Conservation (phyloP, 2,113 vertebrate species). For the Sterna hirundo region DNA sequence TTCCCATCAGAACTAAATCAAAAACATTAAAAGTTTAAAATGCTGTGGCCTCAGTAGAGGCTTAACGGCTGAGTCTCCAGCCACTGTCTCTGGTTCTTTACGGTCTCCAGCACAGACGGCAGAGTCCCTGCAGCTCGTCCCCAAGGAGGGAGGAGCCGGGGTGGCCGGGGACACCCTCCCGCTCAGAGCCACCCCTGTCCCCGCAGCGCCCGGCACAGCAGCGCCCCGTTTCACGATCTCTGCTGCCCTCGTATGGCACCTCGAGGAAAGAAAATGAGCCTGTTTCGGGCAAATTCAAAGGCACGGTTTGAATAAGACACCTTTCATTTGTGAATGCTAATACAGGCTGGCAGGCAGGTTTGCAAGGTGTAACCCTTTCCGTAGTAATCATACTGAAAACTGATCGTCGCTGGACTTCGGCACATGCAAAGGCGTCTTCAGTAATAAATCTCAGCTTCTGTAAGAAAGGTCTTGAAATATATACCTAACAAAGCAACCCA, state of each 20-base stretch:
- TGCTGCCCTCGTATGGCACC: conserved; percentile 48
- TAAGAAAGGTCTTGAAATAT: background rate
- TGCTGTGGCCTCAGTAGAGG: too few species aligned
- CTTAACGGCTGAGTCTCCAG: accelerated
- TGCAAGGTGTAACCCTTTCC: background rate
- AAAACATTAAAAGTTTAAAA: background rate
- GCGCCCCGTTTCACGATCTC: background rate
- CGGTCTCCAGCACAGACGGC: accelerated
- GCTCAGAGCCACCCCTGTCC: background rate
- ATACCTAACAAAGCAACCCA: background rate
- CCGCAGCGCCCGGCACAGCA: background rate
- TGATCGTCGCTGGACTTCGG: accelerated
- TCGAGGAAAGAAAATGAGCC: background rate
- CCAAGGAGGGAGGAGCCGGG: background rate
- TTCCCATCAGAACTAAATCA: background rate
- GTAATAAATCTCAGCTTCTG: background rate
- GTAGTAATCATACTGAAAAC: background rate
- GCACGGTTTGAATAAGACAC: accelerated
- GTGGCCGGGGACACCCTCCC: background rate
- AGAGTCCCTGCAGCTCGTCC: background rate
- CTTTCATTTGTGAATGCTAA: background rate
- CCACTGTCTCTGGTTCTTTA: accelerated
- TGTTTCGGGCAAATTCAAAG: accelerated
- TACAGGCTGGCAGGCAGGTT: background rate
- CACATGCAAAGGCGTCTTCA: accelerated